A percentile compares a stretch with the other conserved stretches of the same genome.
Conservation (phyloP, 1,140 invertebrate genomes). For the Coelopa frigida region DNA sequence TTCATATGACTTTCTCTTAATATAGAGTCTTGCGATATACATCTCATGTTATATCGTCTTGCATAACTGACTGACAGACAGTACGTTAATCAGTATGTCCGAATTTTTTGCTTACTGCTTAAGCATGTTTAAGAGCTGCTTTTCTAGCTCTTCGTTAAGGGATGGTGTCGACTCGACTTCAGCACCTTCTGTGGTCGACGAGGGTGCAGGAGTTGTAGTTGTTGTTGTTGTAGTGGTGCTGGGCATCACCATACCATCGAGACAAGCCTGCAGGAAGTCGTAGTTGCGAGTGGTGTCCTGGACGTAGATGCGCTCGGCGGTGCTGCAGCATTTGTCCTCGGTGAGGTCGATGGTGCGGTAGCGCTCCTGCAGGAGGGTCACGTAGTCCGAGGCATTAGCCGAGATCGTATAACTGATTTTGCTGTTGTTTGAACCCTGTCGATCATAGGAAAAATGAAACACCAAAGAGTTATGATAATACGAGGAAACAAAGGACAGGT, state of each 20-base stretch:
- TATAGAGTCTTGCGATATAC: no score
- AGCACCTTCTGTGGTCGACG: slow-evolving; percentile 14
- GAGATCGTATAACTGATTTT: slow-evolving; percentile 34
- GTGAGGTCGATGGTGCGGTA: slow-evolving; percentile 32
- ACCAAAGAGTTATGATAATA: not conserved
- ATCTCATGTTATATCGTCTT: no score
- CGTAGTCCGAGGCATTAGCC: slow-evolving; percentile 33
- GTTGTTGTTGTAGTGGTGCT: slow-evolving; percentile 8
- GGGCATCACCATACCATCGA: slow-evolving; percentile 26
- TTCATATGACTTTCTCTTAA: no score
- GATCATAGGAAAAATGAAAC: not conserved
- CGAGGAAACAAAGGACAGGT: not conserved
- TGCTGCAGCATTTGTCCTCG: slow-evolving; percentile 25
- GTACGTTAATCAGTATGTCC: no score
- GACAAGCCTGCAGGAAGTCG: slow-evolving; percentile 31
- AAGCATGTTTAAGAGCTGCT: no score
- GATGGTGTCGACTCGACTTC: no score
- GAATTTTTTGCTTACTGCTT: no score
- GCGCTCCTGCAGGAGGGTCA: slow-evolving; percentile 30
- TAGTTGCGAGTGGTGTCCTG: slow-evolving; percentile 29
- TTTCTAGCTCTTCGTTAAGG: no score
- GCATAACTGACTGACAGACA: no score
- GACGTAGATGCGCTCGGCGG: slow-evolving; percentile 29
- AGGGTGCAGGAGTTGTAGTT: slow-evolving; percentile 15
- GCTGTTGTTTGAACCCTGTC: slow-evolving; percentile 35